Percentiles rank a stretch among this genome's conserved stretches.
Conservation (phyloP, 2,888 invertebrate genomes). For the Orthosia gracilis region DNA sequence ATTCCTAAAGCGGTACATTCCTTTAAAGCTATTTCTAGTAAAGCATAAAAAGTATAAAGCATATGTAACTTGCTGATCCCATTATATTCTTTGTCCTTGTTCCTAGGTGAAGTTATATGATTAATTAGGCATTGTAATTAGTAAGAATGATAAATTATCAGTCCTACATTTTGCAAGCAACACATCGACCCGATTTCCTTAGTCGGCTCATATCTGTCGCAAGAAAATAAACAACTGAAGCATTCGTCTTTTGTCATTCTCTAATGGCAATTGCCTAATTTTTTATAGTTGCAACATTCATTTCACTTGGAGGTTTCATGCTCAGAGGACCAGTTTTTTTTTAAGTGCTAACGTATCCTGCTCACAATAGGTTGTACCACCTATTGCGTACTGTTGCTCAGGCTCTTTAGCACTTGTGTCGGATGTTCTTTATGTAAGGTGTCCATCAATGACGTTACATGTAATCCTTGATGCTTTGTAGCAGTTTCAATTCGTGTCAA, state of each 20-base stretch:
- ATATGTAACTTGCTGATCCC: not conserved
- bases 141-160: slow-evolving; percentile 33
- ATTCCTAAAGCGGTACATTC: not conserved
- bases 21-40: not conserved
- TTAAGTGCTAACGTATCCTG: slow-evolving; percentile 7
- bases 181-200: slow-evolving; percentile 31
- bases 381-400: not conserved
- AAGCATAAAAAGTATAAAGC: not conserved
- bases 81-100: not conserved
- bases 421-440: slow-evolving; percentile 33
- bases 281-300: slow-evolving; percentile 30
- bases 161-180: slow-evolving; percentile 38
- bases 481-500: slow-evolving; percentile 19
- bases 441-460: slow-evolving; percentile 30
- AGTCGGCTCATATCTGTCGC: slow-evolving; percentile 24
- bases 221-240: slow-evolving; percentile 42
- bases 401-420: not conserved
- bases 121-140: slow-evolving; percentile 36
- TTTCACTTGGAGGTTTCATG: slow-evolving; percentile 1
- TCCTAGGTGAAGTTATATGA: slow-evolving; percentile 11
- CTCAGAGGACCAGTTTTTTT: slow-evolving; percentile 16
- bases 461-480: slow-evolving; percentile 32
- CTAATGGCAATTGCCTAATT: slow-evolving; percentile 24
- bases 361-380: slow-evolving; percentile 1
- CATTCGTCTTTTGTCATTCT: slow-evolving; percentile 45